Evolutionary conservation across 2,797 vertebrate species (phyloP).

Genomic region (Phaenicophaeus curvirostris): DNA sequence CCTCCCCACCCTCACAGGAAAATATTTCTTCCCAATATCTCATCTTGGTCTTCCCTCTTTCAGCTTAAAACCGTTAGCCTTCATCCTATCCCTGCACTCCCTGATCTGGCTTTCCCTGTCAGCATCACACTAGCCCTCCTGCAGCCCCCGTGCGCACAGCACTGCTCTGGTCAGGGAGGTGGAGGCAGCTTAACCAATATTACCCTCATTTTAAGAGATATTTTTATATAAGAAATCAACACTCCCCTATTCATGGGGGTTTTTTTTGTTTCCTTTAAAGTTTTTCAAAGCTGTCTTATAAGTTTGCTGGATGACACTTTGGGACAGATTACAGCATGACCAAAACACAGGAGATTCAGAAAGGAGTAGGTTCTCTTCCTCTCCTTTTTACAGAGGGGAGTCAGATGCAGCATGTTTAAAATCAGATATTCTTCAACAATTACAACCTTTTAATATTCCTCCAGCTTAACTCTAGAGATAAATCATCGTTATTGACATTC

Average conservation of each 20-base stretch:
- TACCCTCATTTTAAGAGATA: background rate
- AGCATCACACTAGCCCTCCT: background rate
- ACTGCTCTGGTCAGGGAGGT: background rate
- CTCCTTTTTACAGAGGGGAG: background rate
- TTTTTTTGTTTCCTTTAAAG: background rate
- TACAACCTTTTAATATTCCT: background rate
- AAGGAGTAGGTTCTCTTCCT: background rate
- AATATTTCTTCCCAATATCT: too few relatives aligned
- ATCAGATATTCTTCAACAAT: background rate
- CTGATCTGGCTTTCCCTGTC: too few relatives aligned
- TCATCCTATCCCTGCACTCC: too few relatives aligned
- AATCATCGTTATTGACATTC: background rate
- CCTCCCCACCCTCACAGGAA: too few relatives aligned
- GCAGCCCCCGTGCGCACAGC: too few relatives aligned
- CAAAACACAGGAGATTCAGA: background rate
- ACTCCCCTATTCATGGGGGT: background rate
- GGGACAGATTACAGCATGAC: background rate
- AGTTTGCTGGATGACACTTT: accelerated
- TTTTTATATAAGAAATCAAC: background rate
- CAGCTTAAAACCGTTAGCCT: too few relatives aligned
- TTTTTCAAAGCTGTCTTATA: background rate
- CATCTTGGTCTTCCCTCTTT: too few relatives aligned
- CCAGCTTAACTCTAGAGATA: background rate
- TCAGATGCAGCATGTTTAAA: background rate
- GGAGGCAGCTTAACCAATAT: accelerated